Percentiles rank a stretch among this genome's conserved stretches.
Evolutionary conservation across 2,797 vertebrate genomes (phyloP).

Genomic region (Mus spretus): DNA sequence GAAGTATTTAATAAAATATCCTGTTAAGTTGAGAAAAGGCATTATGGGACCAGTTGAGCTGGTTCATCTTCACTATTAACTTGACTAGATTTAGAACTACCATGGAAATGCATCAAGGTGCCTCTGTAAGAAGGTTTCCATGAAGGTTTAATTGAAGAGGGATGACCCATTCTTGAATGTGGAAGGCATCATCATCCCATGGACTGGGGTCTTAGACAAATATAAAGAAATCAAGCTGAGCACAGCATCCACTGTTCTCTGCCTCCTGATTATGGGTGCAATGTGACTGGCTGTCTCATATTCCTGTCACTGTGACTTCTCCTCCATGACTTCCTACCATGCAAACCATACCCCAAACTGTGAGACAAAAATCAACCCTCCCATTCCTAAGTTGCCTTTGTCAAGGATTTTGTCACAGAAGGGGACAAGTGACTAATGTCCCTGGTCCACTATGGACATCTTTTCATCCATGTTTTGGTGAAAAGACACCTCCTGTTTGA

Average conservation of each 20-base stretch:
- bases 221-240: not conserved
- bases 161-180: not conserved
- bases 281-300: not conserved
- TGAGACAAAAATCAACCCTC: not conserved
- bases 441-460: not conserved
- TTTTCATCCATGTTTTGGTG: not conserved
- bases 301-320: not conserved
- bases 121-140: not conserved
- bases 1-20: conserved; percentile 56
- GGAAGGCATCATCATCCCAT: no score
- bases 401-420: not conserved
- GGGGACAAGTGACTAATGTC: not conserved
- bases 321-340: not conserved
- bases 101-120: not conserved
- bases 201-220: not conserved
- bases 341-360: not conserved
- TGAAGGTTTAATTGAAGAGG: not conserved
- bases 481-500: not conserved
- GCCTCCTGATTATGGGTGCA: not conserved
- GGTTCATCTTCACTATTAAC: not conserved
- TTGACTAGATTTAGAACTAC: not conserved
- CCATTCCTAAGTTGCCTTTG: not conserved
- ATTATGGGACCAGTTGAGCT: not conserved
- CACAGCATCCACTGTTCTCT: not conserved
- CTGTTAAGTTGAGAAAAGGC: not conserved